phyloP scores from a whole-genome alignment of 2,888 invertebrate species.

The Brachyopa scutellaris region DNA sequence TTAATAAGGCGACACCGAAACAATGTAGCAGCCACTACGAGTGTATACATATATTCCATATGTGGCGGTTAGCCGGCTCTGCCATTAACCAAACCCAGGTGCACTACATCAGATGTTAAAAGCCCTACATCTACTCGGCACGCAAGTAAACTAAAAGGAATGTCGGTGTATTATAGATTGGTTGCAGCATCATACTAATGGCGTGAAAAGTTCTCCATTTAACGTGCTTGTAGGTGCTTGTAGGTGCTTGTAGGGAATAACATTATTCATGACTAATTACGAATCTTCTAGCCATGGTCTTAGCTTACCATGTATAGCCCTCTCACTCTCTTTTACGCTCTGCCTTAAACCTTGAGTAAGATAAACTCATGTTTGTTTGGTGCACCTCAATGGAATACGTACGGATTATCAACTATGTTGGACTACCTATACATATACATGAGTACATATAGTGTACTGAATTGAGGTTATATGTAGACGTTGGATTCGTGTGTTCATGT shows the following conservation, averaged over 20 bases:
- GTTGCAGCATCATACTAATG: constrained; percentile 68
- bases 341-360: constrained; percentile 20
- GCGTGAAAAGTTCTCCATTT: constrained; percentile 68
- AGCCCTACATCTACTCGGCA: constrained; percentile 57
- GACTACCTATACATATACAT: background rate
- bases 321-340: no score
- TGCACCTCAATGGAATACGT: constrained; percentile 51
- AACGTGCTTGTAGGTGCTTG: constrained; percentile 64
- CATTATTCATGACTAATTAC: constrained; percentile 72
- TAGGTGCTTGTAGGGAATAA: constrained; percentile 61
- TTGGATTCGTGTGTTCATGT: constrained; percentile 32
- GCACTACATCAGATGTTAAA: constrained; percentile 67
- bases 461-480: background rate
- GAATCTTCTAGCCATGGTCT: constrained; percentile 50
- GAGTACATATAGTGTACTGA: no score
- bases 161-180: constrained; percentile 47
- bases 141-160: constrained; percentile 1
- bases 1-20: constrained; percentile 59
- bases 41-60: constrained; percentile 7
- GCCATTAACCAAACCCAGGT: constrained; percentile 61
- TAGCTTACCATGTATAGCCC: no score
- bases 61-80: constrained; percentile 52
- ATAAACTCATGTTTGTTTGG: constrained; percentile 30
- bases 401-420: constrained; percentile 49
- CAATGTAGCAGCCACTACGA: constrained; percentile 34